phyloP scores from a whole-genome alignment of 1,140 invertebrate genomes.

The Drosophila nigrodunni region DNA sequence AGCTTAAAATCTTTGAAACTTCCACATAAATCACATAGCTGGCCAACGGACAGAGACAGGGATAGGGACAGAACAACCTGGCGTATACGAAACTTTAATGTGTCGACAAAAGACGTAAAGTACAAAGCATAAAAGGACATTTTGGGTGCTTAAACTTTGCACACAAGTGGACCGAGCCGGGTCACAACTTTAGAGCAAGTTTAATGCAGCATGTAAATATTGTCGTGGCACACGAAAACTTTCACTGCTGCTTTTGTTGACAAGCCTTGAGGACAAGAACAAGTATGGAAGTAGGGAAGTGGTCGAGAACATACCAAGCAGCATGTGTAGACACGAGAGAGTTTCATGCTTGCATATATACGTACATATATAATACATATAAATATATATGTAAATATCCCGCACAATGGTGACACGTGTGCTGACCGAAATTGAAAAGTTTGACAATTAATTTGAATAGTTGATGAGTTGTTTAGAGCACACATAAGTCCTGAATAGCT shows the following conservation, averaged over 20 bases:
- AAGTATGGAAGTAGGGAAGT: background rate
- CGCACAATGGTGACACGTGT: slow-evolving; percentile 49
- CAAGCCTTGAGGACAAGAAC: slow-evolving; percentile 49
- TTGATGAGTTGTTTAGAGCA: slow-evolving; percentile 37
- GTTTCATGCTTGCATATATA: slow-evolving; percentile 14
- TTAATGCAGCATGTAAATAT: slow-evolving; percentile 83
- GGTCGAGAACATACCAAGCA: slow-evolving; percentile 11
- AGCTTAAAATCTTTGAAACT: slow-evolving; percentile 52
- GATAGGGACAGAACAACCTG: slow-evolving; percentile 55
- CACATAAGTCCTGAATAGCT: background rate
- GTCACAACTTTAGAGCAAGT: slow-evolving; percentile 63
- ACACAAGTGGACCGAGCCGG: slow-evolving; percentile 33
- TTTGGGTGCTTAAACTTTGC: slow-evolving; percentile 32
- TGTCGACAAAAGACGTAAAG: slow-evolving; percentile 47
- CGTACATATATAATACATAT: background rate
- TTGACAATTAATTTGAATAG: slow-evolving; percentile 77
- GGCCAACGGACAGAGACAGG: slow-evolving; percentile 48
- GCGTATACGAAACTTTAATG: slow-evolving; percentile 74
- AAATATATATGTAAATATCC: background rate
- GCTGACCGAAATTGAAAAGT: slow-evolving; percentile 58
- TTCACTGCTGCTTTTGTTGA: slow-evolving; percentile 72
- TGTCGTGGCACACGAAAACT: slow-evolving; percentile 77
- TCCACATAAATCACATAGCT: slow-evolving; percentile 71
- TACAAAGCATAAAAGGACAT: slow-evolving; percentile 22
- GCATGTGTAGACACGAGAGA: slow-evolving; percentile 36